phyloP scores from a whole-genome alignment of 2,888 invertebrate genomes.

The Melieria picta region DNA sequence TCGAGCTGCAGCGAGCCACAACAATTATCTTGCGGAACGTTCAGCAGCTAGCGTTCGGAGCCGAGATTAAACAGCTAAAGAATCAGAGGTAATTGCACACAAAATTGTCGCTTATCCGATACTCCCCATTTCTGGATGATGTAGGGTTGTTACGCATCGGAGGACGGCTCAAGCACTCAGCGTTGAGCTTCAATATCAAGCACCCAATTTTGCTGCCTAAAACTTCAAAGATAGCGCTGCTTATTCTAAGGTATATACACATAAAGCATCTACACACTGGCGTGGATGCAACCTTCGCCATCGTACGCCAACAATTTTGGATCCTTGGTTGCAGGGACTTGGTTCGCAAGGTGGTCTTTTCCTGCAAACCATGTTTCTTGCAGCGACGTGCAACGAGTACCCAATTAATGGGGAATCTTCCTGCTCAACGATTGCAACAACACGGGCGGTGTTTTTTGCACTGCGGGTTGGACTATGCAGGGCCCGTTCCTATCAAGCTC shows the following conservation, averaged over 20 bases:
- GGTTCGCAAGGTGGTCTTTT: slow-evolving; percentile 4
- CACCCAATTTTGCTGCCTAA: slow-evolving; percentile 26
- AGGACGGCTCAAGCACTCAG: slow-evolving; percentile 26
- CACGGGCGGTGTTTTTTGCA: slow-evolving; percentile 7
- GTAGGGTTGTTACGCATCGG: slow-evolving; percentile 27
- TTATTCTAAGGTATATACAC: slow-evolving; percentile 8
- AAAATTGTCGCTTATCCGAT: too few species aligned
- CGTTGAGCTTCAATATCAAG: slow-evolving; percentile 27
- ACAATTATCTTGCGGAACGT: too few species aligned
- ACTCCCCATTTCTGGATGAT: slow-evolving; percentile 27
- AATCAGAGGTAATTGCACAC: too few species aligned
- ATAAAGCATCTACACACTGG: slow-evolving; percentile 5
- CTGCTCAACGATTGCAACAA: background rate
- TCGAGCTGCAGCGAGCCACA: too few species aligned
- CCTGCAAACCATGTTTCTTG: background rate
- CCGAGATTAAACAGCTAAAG: too few species aligned
- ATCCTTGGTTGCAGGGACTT: slow-evolving; percentile 3
- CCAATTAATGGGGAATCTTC: slow-evolving; percentile 1
- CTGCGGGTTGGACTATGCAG: slow-evolving; percentile 2
- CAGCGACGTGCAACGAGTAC: slow-evolving; percentile 1
- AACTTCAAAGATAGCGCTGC: slow-evolving; percentile 1
- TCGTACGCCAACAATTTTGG: background rate
- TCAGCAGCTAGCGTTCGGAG: too few species aligned
- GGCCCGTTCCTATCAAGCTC: slow-evolving; percentile 3
- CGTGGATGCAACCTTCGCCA: slow-evolving; percentile 2